phyloP scores from a whole-genome alignment of 1,140 invertebrate species.

The Pseudoatta argentina region DNA sequence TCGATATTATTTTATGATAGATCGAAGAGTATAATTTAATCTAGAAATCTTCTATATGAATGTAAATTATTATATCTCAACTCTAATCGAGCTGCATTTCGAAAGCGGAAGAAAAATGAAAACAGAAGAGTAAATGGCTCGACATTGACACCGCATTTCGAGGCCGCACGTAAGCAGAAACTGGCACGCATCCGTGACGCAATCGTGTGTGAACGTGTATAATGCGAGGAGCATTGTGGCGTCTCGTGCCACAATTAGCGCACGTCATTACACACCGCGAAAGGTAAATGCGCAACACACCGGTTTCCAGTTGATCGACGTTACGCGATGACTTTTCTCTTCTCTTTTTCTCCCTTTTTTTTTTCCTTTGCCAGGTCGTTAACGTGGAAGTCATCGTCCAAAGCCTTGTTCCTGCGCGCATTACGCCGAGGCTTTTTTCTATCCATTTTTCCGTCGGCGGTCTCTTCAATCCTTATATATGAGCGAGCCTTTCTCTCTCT shows the following conservation, averaged over 20 bases:
- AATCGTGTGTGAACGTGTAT: slow-evolving; percentile 51
- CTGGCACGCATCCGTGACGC: slow-evolving; percentile 52
- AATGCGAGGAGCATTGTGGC: slow-evolving; percentile 25
- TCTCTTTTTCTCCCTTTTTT: neutral
- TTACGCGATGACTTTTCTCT: slow-evolving; percentile 28
- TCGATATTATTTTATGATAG: too few species aligned
- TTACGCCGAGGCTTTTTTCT: slow-evolving; percentile 25
- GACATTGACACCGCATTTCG: slow-evolving; percentile 62
- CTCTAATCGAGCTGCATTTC: neutral
- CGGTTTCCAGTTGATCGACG: slow-evolving; percentile 9
- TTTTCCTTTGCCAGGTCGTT: neutral
- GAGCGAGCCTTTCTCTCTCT: neutral
- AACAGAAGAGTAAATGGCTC: neutral
- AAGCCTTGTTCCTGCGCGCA: neutral
- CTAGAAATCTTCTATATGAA: too few species aligned
- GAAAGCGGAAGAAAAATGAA: neutral
- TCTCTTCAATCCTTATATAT: slow-evolving; percentile 19
- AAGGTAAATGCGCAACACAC: slow-evolving; percentile 41
- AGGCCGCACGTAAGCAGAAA: slow-evolving; percentile 53
- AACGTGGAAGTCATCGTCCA: neutral
- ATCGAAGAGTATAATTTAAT: too few species aligned
- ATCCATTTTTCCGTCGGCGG: neutral
- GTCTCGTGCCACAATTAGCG: slow-evolving; percentile 62
- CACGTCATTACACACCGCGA: slow-evolving; percentile 35
- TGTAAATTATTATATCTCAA: neutral